Evolutionary conservation across 2,113 vertebrate genomes (phyloP), one percentile per base, ranked within the genome.

Genomic region (Cyphomyrus plagiostoma): DNA sequence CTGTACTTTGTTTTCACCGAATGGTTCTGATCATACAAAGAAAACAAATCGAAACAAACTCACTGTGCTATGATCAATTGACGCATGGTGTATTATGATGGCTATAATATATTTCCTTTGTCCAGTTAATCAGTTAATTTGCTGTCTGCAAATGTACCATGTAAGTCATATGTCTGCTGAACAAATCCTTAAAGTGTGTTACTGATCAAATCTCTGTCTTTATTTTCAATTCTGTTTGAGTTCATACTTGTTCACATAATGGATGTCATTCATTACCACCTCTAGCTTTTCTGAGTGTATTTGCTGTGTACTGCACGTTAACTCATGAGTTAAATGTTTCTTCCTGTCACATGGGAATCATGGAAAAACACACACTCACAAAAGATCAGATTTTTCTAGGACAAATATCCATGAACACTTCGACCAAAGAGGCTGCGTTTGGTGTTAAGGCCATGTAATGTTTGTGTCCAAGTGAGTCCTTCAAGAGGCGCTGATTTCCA

Each of bases 171-270:
- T 52, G n/a, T 53, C 49, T 56, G 35, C 74, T 84, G 42, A 84
- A 46, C 49, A 53, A 87, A 53, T 87, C 85, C 49, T 86, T 86
- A 86, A 86, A 86, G n/a, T 86, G 83, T 53, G 50, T 87, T 56
- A 26, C 50, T 87, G 50, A 87, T 35, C 85, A 56, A 87, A 8
- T 86, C 45, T 85, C 49, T 53, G 85, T 56, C 49, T 86, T 86
- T 86, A 52, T 87, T 56, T 87, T 87, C 23, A 86, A 35, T 19
- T 80, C 26, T 70, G 23, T 62, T 70, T 70, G 9, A 70, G 3
- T 26, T 66, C 58, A 26, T 84, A 84, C 17, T 77, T 35, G 4
- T 77, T 77, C 70, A 39, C 70, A 7, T 35, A 26, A 39, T 39
- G 30, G 70, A 9, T 48, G 26, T 85, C 82, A 49, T 21, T 84